Conservation (phyloP, 2,113 vertebrate genomes). For the Clinocottus analis region DNA sequence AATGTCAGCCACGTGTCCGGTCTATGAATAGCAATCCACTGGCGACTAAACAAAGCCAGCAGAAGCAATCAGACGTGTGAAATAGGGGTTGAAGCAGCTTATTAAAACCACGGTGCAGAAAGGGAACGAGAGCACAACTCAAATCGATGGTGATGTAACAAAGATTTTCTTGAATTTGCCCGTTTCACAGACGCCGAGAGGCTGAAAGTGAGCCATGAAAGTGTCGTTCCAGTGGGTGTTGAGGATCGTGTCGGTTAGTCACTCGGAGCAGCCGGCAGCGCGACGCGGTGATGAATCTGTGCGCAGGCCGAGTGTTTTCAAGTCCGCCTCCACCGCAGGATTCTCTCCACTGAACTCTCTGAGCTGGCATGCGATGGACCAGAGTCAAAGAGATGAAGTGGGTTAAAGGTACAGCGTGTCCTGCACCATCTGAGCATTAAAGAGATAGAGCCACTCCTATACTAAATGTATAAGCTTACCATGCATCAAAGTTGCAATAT, state of each 20-base stretch:
- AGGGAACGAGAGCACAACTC: not conserved
- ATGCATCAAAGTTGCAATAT: not conserved
- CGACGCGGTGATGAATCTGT: not conserved
- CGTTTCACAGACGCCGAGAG: not conserved
- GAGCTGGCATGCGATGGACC: not conserved
- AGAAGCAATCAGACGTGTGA: not conserved
- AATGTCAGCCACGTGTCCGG: conserved; percentile 3
- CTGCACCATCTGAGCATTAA: not conserved
- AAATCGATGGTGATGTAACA: not conserved
- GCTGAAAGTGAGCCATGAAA: conserved; percentile 34
- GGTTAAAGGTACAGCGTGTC: not conserved
- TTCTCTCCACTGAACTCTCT: conserved; percentile 1
- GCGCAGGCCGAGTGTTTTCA: conserved; percentile 28
- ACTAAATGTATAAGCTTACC: not conserved
- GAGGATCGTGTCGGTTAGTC: conserved; percentile 40
- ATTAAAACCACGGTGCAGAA: not conserved
- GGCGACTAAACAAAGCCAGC: not conserved
- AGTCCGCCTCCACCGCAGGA: conserved; percentile 25
- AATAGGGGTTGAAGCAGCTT: not conserved
- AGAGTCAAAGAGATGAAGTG: not conserved
- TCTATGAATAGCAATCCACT: conserved; percentile 7
- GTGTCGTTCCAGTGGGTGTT: conserved; percentile 36
- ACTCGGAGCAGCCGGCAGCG: conserved; percentile 38
- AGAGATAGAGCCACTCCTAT: not conserved
- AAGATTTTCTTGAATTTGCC: not conserved